Base-by-base conservation (phyloP, 2,888 invertebrate genomes). In the Anorthoa munda region DNA sequence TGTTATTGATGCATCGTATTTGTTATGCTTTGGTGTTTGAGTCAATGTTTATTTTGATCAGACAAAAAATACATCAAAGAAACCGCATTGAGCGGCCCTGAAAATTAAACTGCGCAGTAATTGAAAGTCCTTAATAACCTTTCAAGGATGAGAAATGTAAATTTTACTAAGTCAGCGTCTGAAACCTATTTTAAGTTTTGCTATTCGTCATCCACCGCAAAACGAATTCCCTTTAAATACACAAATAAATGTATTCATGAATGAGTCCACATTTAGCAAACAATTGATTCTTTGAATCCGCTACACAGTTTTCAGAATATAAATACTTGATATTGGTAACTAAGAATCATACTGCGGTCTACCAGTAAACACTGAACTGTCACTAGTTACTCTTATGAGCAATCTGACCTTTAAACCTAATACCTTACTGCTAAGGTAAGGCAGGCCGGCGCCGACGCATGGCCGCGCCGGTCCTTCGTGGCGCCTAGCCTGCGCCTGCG, bases 371-470 rank as follows among this genome's bases (percentile, higher is more conserved):
- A 68, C 59, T 65, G 50, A 70, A 51, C 67, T 82, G 79, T 81
- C 82, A 75, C 78, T 79, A 79, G 72, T 79, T 68, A 79, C 60
- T 81, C 81, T 59, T 79, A 81, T 72, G 79, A 78, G 82, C 74
- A 53, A 53, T 68, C 71, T 82, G 82, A 82, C 81, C 81, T 81
- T 81, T 81, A 81, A 81, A 81, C 81, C 82, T 81, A 81, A 82
- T 81, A 81, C 79, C 78, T 82, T 67, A 78, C 58, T 31, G 81
- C 82, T 82, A 78, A 78, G 81, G 79, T 79, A 76, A 59, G 73
- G 77, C 77, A 18, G 66, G 26, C 55, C 61, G 80, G 79, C 79
- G 79, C 72, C 79, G 77, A 68, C 70, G 74, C 82, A 74, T 26
- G 76, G 76, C 64, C 81, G 77, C 48, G 53, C 53, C 64, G 51